A percentile compares a stretch with the other conserved stretches of the same genome.
Evolutionary conservation across 2,888 invertebrate species (phyloP).

Genomic region (Silvanus unidentatus): DNA sequence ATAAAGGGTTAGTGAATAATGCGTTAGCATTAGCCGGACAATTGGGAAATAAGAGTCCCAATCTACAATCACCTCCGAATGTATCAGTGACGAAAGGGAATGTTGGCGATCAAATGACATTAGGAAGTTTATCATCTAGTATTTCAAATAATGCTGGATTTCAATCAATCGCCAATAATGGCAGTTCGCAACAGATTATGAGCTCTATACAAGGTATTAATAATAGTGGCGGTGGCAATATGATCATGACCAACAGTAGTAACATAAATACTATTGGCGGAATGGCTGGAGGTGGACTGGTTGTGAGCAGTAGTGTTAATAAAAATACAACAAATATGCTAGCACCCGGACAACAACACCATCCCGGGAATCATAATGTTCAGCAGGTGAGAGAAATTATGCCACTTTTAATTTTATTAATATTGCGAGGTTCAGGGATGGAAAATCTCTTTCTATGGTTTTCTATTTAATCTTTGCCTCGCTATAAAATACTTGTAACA

Average conservation of each 20-base stretch:
- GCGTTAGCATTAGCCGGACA: conserved; percentile 68
- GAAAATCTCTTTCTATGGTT: conserved; percentile 11
- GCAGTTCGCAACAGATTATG: conserved; percentile 65
- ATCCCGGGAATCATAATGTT: conserved; percentile 42
- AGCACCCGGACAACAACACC: conserved; percentile 51
- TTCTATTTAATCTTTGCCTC: conserved; percentile 17
- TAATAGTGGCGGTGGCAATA: conserved; percentile 59
- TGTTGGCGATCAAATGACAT: conserved; percentile 59
- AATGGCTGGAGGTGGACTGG: conserved; percentile 69
- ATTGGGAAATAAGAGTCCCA: conserved; percentile 76
- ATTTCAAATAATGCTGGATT: conserved; percentile 50
- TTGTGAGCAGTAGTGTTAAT: conserved; percentile 69
- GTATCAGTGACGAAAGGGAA: conserved; percentile 64
- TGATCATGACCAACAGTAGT: conserved; percentile 75
- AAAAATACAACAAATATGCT: conserved; percentile 58
- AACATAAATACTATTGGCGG: conserved; percentile 61
- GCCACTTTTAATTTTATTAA: no score
- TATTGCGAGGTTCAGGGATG: conserved; percentile 13
- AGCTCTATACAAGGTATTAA: conserved; percentile 73
- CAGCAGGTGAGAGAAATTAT: conserved; percentile 3
- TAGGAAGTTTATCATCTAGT: conserved; percentile 51
- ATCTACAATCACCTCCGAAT: conserved; percentile 79
- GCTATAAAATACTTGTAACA: conserved; percentile 11
- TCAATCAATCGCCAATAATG: conserved; percentile 58
- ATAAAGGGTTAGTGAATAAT: conserved; percentile 64